These are phyloP conservation scores for Condylostylus longicornis DNA, from an alignment of 1,140 invertebrate species.

Conservation along the genomic window DNA sequence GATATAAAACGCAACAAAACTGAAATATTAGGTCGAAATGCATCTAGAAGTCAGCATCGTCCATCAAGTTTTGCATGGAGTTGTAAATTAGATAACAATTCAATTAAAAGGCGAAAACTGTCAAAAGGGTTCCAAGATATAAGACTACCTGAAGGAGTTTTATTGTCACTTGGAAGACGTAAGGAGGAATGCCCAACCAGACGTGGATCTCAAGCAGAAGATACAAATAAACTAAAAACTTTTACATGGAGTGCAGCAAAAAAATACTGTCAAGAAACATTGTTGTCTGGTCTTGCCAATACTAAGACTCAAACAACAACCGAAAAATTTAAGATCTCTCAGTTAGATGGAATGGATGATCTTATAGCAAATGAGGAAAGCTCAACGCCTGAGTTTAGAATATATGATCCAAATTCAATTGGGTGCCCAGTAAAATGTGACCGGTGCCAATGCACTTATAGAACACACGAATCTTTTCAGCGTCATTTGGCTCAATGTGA, in stretches of 20 bases:
- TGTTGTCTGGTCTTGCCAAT: slow-evolving; percentile 49
- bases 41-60: slow-evolving; percentile 41
- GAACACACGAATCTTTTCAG: slow-evolving; percentile 72
- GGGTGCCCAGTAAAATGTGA: slow-evolving; percentile 71
- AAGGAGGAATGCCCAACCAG: slow-evolving; percentile 24
- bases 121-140: slow-evolving; percentile 32
- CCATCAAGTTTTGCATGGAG: slow-evolving; percentile 52
- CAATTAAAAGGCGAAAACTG: slow-evolving; percentile 50
- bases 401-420: slow-evolving; percentile 34
- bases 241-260: slow-evolving; percentile 33
- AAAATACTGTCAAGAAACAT: slow-evolving; percentile 27
- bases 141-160: slow-evolving; percentile 33
- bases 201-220: slow-evolving; percentile 16
- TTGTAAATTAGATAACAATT: slow-evolving; percentile 46
- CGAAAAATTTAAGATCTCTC: slow-evolving; percentile 38
- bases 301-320: slow-evolving; percentile 27
- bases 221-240: slow-evolving; percentile 19
- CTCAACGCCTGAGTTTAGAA: slow-evolving; percentile 26
- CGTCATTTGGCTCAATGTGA: slow-evolving; percentile 67
- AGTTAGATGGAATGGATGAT: slow-evolving; percentile 62
- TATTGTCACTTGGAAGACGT: slow-evolving; percentile 32
- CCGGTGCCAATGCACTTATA: slow-evolving; percentile 74
- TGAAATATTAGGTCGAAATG: slow-evolving; percentile 39
- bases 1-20: slow-evolving; percentile 47
- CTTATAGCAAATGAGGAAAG: slow-evolving; percentile 35